Percentiles rank a stretch among this genome's conserved stretches.
Evolutionary conservation across 2,113 vertebrate genomes (phyloP).

Genomic region (Rhombomys opimus): DNA sequence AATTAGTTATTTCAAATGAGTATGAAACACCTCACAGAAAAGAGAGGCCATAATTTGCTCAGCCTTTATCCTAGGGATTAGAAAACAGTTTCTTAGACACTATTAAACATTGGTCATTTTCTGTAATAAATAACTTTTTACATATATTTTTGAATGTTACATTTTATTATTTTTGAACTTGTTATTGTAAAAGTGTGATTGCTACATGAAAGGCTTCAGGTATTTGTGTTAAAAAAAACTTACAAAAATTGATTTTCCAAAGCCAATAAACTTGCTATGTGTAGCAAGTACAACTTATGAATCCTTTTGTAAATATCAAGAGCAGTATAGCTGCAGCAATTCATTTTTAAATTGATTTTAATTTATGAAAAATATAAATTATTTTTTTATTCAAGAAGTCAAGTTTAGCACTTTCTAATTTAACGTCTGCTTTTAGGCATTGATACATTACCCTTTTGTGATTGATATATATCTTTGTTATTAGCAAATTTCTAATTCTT

Average conservation of each 20-base stretch:
- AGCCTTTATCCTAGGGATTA: not conserved
- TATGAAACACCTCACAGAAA: not conserved
- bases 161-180: not conserved
- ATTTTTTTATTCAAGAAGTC: not conserved
- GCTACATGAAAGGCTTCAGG: not conserved
- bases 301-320: not conserved
- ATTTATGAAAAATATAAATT: not conserved
- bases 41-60: not conserved
- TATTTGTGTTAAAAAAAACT: not conserved
- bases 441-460: not conserved
- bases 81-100: not conserved
- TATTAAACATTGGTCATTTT: not conserved
- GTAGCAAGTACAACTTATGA: not conserved
- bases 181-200: not conserved
- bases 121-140: not conserved
- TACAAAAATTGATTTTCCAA: slow-evolving; percentile 20
- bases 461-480: not conserved
- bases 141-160: not conserved
- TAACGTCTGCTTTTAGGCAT: not conserved
- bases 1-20: not conserved
- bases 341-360: not conserved
- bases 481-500: not conserved
- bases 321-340: not conserved
- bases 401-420: not conserved
- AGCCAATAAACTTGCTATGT: not conserved